Conservation (phyloP, 2,113 vertebrate species). For the Phalacrocorax pelagicus region DNA sequence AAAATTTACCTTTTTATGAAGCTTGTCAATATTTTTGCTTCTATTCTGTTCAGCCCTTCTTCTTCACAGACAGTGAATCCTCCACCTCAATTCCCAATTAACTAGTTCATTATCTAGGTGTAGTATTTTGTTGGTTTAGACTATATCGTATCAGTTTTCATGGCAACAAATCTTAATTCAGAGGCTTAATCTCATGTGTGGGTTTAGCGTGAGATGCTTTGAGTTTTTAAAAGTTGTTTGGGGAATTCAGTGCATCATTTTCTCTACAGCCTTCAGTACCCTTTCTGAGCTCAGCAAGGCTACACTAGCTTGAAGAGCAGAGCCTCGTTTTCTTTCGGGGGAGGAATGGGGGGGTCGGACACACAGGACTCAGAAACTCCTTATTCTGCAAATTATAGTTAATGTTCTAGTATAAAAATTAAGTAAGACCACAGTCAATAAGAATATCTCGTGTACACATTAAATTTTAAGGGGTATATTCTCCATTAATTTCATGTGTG, state of each 20-base stretch:
- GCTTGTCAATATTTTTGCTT: background rate
- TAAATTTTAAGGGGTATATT: slow-evolving; percentile 2
- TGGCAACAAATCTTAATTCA: background rate
- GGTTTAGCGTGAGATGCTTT: background rate
- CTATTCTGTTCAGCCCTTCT: background rate
- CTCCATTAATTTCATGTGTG: background rate
- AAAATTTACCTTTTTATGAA: background rate
- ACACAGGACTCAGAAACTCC: background rate
- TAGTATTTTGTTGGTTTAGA: background rate
- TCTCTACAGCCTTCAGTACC: background rate
- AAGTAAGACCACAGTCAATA: background rate
- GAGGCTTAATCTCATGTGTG: background rate
- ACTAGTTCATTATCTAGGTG: background rate
- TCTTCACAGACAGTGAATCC: background rate
- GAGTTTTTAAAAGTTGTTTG: background rate
- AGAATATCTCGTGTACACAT: background rate
- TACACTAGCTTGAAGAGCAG: fast-evolving
- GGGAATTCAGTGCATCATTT: background rate
- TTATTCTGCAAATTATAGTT: background rate
- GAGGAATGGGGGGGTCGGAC: too few species aligned
- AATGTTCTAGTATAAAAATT: background rate
- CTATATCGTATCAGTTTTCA: background rate
- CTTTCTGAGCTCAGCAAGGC: background rate
- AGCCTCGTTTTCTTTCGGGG: background rate
- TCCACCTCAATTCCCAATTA: background rate